Evolutionary conservation across 1,140 invertebrate genomes (phyloP).

Genomic region (Trichogramma pretiosum): DNA sequence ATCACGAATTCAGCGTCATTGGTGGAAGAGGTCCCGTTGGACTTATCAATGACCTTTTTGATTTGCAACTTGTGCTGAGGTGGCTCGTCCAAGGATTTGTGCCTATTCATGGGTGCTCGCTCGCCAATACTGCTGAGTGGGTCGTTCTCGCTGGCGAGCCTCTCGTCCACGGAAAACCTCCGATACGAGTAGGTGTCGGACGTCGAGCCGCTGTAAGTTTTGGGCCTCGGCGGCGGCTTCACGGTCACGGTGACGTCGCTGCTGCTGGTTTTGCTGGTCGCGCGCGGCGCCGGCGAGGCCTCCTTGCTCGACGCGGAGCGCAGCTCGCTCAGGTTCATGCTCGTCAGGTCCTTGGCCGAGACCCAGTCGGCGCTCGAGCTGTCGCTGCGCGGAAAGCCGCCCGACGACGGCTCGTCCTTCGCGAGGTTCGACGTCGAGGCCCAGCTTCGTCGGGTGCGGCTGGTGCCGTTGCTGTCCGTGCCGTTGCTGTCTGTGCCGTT

Average conservation of each 20-base stretch:
- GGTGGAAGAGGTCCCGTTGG: slow-evolving; percentile 28
- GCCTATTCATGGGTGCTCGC: neutral
- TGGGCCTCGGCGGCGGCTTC: slow-evolving; percentile 15
- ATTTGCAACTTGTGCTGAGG: slow-evolving; percentile 37
- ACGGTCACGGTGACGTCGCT: slow-evolving; percentile 1
- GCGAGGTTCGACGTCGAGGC: slow-evolving; percentile 49
- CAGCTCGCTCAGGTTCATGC: slow-evolving; percentile 7
- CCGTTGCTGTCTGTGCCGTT: too few relatives aligned
- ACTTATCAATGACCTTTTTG: slow-evolving; percentile 38
- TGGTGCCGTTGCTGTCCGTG: too few relatives aligned
- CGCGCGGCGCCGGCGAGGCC: neutral
- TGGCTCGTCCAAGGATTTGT: neutral
- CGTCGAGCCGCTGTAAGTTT: slow-evolving; percentile 27
- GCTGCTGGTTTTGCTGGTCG: neutral
- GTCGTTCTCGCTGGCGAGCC: slow-evolving; percentile 13
- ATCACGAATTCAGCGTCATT: slow-evolving; percentile 42
- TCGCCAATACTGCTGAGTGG: neutral
- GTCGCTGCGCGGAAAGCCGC: slow-evolving; percentile 15
- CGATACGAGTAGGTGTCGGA: slow-evolving; percentile 28
- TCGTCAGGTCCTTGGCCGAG: slow-evolving; percentile 29
- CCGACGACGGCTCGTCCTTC: slow-evolving; percentile 30
- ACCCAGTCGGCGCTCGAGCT: slow-evolving; percentile 23
- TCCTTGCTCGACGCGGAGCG: neutral
- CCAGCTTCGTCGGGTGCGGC: slow-evolving; percentile 46
- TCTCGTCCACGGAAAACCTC: slow-evolving; percentile 28